phyloP scores from a whole-genome alignment of 2,113 vertebrate species.

The Caranx ignobilis region DNA sequence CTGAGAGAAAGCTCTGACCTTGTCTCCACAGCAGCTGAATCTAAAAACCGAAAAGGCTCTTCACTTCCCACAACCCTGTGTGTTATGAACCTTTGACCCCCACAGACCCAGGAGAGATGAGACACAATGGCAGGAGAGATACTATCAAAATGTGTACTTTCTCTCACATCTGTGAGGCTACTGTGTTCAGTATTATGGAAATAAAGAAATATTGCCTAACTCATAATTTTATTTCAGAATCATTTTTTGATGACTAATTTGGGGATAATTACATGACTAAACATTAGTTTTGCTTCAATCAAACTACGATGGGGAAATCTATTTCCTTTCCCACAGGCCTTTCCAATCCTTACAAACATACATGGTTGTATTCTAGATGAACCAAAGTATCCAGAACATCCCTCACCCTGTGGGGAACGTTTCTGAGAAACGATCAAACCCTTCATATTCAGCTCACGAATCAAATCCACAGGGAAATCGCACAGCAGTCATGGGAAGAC shows the following conservation, averaged over 20 bases:
- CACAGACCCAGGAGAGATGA: conserved; percentile 35
- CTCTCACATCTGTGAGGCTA: background rate
- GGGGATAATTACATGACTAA: background rate
- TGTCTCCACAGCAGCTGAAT: conserved; percentile 11
- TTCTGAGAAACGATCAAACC: background rate
- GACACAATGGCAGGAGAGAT: background rate
- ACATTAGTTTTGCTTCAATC: background rate
- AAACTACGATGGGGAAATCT: background rate
- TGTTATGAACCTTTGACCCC: conserved; percentile 21
- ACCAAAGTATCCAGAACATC: conserved; percentile 14
- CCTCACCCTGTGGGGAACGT: background rate
- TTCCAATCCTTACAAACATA: background rate
- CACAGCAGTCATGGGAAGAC: background rate
- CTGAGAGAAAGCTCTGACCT: conserved; percentile 70
- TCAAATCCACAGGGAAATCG: conserved; percentile 5
- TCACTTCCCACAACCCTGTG: conserved; percentile 73
- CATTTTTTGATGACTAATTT: background rate
- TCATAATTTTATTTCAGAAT: background rate
- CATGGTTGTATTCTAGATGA: conserved; percentile 7
- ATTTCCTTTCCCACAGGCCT: background rate
- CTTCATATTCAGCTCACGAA: conserved; percentile 12
- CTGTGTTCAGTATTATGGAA: too few species aligned
- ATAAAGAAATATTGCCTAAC: background rate
- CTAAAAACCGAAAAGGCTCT: conserved; percentile 5
- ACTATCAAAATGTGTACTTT: background rate